Percentiles rank a stretch among this genome's conserved stretches.
These are phyloP conservation scores for Actinernus sp. DNA, from an alignment of 92 coral and sea anemone species.

Conservation along the genomic window DNA sequence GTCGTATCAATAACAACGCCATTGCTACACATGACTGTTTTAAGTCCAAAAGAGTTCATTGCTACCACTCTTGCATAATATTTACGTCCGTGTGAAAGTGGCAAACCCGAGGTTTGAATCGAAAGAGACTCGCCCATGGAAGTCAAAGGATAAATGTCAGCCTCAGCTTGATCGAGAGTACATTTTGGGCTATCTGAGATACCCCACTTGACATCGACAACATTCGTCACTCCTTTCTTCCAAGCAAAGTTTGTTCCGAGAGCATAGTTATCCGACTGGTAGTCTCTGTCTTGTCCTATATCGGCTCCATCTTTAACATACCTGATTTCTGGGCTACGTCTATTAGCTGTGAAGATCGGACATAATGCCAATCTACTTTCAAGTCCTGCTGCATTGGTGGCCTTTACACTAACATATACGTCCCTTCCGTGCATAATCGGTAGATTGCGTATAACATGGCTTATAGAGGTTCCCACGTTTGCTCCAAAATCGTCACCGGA, in stretches of 20 bases:
- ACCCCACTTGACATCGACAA: constrained; percentile 84
- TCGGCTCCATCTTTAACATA: constrained; percentile 82
- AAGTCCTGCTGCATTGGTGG: constrained; percentile 83
- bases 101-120: constrained; percentile 78
- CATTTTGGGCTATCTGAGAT: constrained; percentile 72
- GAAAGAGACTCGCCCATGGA: constrained; percentile 84
- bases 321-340: constrained; percentile 77
- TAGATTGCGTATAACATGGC: constrained; percentile 67
- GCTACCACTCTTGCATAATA: constrained; percentile 84
- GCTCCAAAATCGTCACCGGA: constrained; percentile 86
- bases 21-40: constrained; percentile 90
- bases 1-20: constrained; percentile 89
- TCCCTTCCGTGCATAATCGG: constrained; percentile 82
- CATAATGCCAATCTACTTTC: constrained; percentile 83
- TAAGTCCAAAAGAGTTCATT: constrained; percentile 75
- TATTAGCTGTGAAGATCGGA: constrained; percentile 68
- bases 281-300: constrained; percentile 61
- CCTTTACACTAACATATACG: constrained; percentile 74
- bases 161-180: constrained; percentile 74
- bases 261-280: constrained; percentile 68
- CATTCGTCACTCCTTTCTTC: constrained; percentile 35
- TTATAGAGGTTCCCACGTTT: constrained; percentile 69
- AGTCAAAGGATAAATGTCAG: constrained; percentile 70
- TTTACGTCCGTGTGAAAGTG: constrained; percentile 66
- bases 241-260: constrained; percentile 85